Evolutionary conservation across 2,888 invertebrate genomes (phyloP).

Genomic region (Apodemia zela): DNA sequence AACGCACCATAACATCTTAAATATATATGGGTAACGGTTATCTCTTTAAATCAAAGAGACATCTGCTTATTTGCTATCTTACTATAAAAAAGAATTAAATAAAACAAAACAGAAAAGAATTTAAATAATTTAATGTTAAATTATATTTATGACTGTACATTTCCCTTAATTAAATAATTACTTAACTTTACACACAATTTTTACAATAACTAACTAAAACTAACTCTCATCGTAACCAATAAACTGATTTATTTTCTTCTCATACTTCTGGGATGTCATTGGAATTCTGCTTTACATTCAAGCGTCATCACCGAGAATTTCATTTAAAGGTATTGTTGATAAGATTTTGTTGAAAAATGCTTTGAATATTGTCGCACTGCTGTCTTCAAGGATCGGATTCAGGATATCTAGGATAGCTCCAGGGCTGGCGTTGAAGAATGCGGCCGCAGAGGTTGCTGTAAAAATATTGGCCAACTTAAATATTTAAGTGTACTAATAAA

Average conservation of each 20-base stretch:
- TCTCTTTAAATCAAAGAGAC: too few relatives aligned
- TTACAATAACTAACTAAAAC: too few relatives aligned
- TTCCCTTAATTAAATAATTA: neutral
- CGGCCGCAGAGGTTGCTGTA: conserved; percentile 83
- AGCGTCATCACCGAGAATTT: conserved; percentile 69
- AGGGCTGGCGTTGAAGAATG: conserved; percentile 86
- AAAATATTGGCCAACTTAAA: conserved; percentile 25
- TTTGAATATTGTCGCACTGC: conserved; percentile 80
- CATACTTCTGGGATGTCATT: neutral
- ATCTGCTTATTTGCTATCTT: neutral
- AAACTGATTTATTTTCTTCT: too few relatives aligned
- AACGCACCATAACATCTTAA: too few relatives aligned
- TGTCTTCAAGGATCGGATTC: conserved; percentile 85
- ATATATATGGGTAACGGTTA: too few relatives aligned
- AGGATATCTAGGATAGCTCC: conserved; percentile 83
- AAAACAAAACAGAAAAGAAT: neutral
- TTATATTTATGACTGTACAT: neutral
- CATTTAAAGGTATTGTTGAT: conserved; percentile 78
- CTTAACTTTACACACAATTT: neutral
- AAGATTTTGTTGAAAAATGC: conserved; percentile 81
- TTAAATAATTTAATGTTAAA: neutral
- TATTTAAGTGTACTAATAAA: too few relatives aligned
- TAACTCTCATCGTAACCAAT: too few relatives aligned
- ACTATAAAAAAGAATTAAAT: neutral
- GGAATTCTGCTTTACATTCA: neutral